phyloP scores from a whole-genome alignment of 2,113 vertebrate species.

The Scopus umbretta region DNA sequence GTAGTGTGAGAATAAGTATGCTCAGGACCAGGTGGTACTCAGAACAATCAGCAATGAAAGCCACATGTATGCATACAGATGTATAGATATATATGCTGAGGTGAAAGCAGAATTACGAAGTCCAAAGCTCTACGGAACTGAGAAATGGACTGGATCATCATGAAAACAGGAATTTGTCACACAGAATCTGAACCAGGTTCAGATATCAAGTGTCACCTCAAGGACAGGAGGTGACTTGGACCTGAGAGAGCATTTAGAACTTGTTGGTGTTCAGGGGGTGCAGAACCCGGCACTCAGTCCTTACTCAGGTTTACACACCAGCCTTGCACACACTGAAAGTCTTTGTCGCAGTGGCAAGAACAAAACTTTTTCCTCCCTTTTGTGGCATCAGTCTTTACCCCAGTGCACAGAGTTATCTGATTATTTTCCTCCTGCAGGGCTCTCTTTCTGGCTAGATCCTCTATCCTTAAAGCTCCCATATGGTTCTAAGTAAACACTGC shows the following conservation, averaged over 20 bases:
- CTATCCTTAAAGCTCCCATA: conserved; percentile 30
- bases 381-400: neutral
- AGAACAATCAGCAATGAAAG: neutral
- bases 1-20: neutral
- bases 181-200: neutral
- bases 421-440: conserved; percentile 34
- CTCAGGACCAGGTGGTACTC: neutral
- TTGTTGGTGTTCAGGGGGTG: neutral
- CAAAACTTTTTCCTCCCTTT: conserved; percentile 10
- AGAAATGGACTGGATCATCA: neutral
- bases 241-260: neutral
- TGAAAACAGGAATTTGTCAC: neutral
- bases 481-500: conserved; percentile 50
- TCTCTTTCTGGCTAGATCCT: conserved; percentile 1
- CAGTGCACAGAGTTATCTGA: neutral
- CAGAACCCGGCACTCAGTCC: neutral
- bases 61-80: neutral
- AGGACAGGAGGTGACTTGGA: neutral
- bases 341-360: neutral
- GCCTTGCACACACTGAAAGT: neutral
- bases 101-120: neutral
- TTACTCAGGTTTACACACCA: neutral
- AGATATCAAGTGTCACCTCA: neutral
- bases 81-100: neutral
- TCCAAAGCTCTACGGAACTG: neutral